Evolutionary conservation across 2,888 invertebrate species (phyloP).

Genomic region (Lathronympha strigana): DNA sequence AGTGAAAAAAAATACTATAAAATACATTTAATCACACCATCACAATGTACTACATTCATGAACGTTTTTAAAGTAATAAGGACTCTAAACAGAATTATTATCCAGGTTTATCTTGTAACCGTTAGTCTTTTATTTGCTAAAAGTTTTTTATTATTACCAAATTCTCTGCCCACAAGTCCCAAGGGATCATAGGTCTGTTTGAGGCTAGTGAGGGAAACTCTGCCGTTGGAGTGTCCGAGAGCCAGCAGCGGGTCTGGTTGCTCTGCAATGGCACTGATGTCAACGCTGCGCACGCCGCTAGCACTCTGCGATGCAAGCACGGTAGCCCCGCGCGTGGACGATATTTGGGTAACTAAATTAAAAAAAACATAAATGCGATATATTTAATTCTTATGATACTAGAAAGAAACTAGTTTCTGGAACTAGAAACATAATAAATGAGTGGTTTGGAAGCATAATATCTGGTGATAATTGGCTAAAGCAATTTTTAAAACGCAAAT

Average conservation of each 20-base stretch:
- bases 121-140: no score
- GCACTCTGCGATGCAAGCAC: slow-evolving; percentile 90
- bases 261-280: slow-evolving; percentile 90
- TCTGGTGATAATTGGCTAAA: not conserved
- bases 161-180: slow-evolving; percentile 89
- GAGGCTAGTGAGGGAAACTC: slow-evolving; percentile 91
- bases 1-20: no score
- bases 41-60: no score
- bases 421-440: not conserved
- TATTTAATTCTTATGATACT: not conserved
- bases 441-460: not conserved
- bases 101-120: no score
- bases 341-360: slow-evolving; percentile 86
- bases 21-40: no score
- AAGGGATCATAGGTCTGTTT: slow-evolving; percentile 88
- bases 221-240: slow-evolving; percentile 95
- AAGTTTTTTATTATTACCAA: slow-evolving; percentile 78
- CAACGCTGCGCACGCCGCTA: slow-evolving; percentile 94
- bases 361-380: not conserved
- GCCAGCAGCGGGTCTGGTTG: slow-evolving; percentile 92
- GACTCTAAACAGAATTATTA: no score
- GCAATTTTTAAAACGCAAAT: not conserved
- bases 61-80: no score
- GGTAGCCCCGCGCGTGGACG: slow-evolving; percentile 87
- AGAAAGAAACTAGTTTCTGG: not conserved